Percentiles rank a stretch among this genome's conserved stretches.
phyloP scores from a whole-genome alignment of 2,797 vertebrate genomes.

The Eulemur albifrons region DNA sequence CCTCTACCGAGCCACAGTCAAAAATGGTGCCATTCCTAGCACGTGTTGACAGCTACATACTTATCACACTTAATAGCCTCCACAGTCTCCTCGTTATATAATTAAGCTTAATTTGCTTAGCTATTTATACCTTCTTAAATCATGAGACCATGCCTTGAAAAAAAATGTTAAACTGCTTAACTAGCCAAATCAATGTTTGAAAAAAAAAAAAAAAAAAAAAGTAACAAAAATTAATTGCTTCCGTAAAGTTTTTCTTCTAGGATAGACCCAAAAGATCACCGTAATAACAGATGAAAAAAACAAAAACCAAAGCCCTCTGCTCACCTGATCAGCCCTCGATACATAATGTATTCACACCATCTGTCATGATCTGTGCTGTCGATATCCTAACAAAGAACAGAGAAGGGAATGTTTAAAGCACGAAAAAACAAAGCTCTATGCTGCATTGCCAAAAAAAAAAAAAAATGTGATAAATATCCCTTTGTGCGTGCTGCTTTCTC shows the following conservation, averaged over 20 bases:
- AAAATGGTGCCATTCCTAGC: neutral
- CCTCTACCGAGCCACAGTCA: neutral
- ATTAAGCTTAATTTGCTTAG: conserved; percentile 17
- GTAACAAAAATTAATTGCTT: neutral
- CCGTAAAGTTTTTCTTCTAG: neutral
- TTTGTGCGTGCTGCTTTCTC: neutral
- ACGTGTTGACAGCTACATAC: neutral
- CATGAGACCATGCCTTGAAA: neutral
- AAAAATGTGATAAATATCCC: neutral
- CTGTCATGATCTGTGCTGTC: conserved; percentile 83
- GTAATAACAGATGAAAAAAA: neutral
- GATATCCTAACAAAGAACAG: conserved; percentile 80
- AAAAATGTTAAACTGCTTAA: conserved; percentile 5
- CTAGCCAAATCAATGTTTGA: conserved; percentile 11
- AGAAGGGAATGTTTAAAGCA: conserved; percentile 16
- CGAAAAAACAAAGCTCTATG: neutral
- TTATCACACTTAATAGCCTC: neutral
- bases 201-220: neutral
- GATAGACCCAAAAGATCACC: neutral
- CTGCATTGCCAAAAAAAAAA: neutral
- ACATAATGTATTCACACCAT: conserved; percentile 88
- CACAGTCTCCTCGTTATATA: neutral
- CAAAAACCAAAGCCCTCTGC: neutral
- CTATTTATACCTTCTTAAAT: conserved; percentile 35
- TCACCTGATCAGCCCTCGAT: conserved; percentile 85